Base-by-base conservation (phyloP, 2,888 invertebrate genomes). In the Tillus elongatus region DNA sequence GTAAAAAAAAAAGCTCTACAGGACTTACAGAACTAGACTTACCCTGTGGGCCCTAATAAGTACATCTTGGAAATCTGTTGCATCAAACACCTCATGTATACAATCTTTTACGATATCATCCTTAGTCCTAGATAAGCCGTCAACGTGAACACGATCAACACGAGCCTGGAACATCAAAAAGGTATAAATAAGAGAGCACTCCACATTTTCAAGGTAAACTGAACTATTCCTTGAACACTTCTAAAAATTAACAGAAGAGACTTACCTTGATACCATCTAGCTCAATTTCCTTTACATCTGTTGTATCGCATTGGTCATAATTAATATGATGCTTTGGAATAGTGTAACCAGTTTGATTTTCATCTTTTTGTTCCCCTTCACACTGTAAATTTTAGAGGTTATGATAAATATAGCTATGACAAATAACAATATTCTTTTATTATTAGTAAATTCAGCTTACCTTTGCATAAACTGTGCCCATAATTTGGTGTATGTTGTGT, bases 31-130 rank as follows among this genome's bases (percentile, higher is more conserved):
- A 28, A 41, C 16, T 13, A 27, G 8, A 42, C 35, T 47, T 51
- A 77, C 81, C 69, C 71, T 73, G 53, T 81, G 77, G 1, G 79
- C 75, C 46, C 75, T 72, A 15, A 79, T 51, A 49, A 83, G 76
- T 43, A 92, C 82, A 57, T 93, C 88, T 58, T 87, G 80, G 58
- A 97, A 91, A 65, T 86, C 88, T 4, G 72, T 71, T 0, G 89
- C 87, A 46, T 77, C 76, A 64, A 96, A 91, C 11, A 97, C 69
- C 4, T 86, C 85, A 37, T 78, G 71, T 0, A 95, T 79, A 15
- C 86, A 82, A 51, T 79, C 75, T 48, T 76, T 71, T 19, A 96
- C 71, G 48, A 93, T 78, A 57, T 95, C 93, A 61, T 92, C 85
- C 63, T 89, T 88, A 1, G 95, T 96, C 41, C 92, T 71, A 26